Evolutionary conservation across 92 coral and sea anemone species (phyloP).

Genomic region (Umimayanthus chanpuru): DNA sequence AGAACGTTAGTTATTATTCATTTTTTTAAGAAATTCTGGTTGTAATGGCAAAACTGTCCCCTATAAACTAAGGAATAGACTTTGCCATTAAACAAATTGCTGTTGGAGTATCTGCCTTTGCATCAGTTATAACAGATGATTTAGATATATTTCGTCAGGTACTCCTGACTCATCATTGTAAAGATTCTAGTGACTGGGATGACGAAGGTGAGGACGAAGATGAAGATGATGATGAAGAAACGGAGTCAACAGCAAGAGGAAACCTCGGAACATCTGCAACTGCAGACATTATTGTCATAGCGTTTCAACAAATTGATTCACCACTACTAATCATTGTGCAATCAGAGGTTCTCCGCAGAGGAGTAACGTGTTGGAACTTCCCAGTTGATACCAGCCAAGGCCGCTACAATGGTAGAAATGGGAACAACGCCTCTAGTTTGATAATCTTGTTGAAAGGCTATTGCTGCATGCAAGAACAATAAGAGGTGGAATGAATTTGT

Average conservation of each 20-base stretch:
- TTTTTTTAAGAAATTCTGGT: conserved; percentile 8
- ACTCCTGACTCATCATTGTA: conserved; percentile 5
- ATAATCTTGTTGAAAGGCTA: conserved; percentile 47
- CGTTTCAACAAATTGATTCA: conserved; percentile 15
- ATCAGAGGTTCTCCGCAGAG: conserved; percentile 26
- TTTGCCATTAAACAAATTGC: conserved; percentile 70
- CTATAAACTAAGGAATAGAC: conserved; percentile 54
- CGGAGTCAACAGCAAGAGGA: not conserved
- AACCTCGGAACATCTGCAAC: not conserved
- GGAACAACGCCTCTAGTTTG: conserved; percentile 59
- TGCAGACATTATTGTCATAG: conserved; percentile 20
- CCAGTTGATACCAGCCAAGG: conserved; percentile 51
- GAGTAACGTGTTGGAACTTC: conserved; percentile 52
- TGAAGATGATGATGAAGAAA: conserved; percentile 1
- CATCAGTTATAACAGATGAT: conserved; percentile 49
- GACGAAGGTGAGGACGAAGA: not conserved
- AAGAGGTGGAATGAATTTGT: too few species aligned
- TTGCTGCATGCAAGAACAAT: not conserved
- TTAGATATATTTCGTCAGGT: conserved; percentile 48
- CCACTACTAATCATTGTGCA: not conserved
- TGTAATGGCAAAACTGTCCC: conserved; percentile 58
- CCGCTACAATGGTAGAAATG: conserved; percentile 47
- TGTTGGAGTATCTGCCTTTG: conserved; percentile 57
- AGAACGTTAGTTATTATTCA: too few species aligned
- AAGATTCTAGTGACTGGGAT: not conserved